phyloP scores from a whole-genome alignment of 2,888 invertebrate species.

The Sinotaia quadrata region DNA sequence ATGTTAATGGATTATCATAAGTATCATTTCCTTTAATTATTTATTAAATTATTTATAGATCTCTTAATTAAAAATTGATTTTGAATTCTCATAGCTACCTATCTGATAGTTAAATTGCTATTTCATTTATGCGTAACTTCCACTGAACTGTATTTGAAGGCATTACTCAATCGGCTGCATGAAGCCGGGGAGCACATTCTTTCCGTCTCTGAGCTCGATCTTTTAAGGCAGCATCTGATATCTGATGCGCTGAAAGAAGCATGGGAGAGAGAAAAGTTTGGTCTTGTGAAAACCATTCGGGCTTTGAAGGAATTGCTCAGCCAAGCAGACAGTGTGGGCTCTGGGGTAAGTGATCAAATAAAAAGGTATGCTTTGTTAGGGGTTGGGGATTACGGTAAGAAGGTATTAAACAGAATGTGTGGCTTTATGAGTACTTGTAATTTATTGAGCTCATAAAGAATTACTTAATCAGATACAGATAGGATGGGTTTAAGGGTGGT shows the following conservation, averaged over 20 bases:
- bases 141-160: conserved; percentile 31
- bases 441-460: no score
- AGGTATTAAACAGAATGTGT: no score
- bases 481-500: no score
- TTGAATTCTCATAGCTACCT: not conserved
- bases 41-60: no score
- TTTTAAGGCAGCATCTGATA: conserved; percentile 59
- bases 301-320: conserved; percentile 67
- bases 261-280: conserved; percentile 67
- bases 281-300: conserved; percentile 63
- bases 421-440: no score
- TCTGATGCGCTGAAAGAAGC: conserved; percentile 49
- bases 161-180: conserved; percentile 58
- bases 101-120: not conserved
- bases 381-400: no score
- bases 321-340: conserved; percentile 53
- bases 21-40: no score
- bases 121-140: not conserved
- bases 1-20: no score
- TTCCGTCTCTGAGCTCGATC: conserved; percentile 67
- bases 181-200: conserved; percentile 67
- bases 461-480: not conserved
- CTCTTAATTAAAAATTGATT: not conserved
- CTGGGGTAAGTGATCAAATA: conserved; percentile 33
- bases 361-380: no score